A percentile compares a stretch with the other conserved stretches of the same genome.
Evolutionary conservation across 2,113 vertebrate species (phyloP).

Genomic region (Craseonycteris thonglongyai): DNA sequence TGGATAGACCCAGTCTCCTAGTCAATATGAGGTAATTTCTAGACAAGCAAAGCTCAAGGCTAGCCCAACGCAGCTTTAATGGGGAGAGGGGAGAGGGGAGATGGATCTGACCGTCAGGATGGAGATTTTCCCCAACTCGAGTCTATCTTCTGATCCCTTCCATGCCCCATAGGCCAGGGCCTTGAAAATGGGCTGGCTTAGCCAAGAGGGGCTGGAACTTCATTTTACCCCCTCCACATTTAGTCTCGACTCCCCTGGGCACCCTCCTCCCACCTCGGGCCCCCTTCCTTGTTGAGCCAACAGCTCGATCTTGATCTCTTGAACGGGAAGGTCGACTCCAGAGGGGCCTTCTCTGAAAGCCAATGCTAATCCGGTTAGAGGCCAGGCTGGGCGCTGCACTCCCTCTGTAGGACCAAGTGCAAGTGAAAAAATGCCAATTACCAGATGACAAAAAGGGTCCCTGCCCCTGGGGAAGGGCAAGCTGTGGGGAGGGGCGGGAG

Average conservation of each 20-base stretch:
- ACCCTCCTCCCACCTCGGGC: slow-evolving; percentile 28
- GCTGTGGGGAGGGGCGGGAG: neutral
- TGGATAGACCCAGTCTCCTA: neutral
- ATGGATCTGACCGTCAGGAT: neutral
- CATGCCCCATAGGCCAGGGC: neutral
- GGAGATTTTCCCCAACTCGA: neutral
- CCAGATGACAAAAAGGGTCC: slow-evolving; percentile 80
- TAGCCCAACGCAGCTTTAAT: neutral
- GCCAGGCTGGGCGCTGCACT: slow-evolving; percentile 56
- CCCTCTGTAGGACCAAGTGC: slow-evolving; percentile 72
- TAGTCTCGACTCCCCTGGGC: slow-evolving; percentile 45
- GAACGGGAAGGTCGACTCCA: slow-evolving; percentile 68
- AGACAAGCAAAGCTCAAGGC: slow-evolving; percentile 8
- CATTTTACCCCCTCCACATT: neutral
- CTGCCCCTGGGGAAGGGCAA: slow-evolving; percentile 67
- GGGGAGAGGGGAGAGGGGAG: neutral
- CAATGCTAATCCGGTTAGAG: slow-evolving; percentile 74
- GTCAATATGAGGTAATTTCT: neutral
- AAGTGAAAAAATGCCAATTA: slow-evolving; percentile 78
- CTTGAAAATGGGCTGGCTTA: neutral
- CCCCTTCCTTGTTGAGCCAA: slow-evolving; percentile 70
- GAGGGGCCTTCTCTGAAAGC: slow-evolving; percentile 66
- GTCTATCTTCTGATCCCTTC: neutral
- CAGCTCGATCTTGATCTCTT: slow-evolving; percentile 75
- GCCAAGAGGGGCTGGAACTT: neutral